Evolutionary conservation across 2,113 vertebrate species (phyloP).

Genomic region (Chrysemys picta): DNA sequence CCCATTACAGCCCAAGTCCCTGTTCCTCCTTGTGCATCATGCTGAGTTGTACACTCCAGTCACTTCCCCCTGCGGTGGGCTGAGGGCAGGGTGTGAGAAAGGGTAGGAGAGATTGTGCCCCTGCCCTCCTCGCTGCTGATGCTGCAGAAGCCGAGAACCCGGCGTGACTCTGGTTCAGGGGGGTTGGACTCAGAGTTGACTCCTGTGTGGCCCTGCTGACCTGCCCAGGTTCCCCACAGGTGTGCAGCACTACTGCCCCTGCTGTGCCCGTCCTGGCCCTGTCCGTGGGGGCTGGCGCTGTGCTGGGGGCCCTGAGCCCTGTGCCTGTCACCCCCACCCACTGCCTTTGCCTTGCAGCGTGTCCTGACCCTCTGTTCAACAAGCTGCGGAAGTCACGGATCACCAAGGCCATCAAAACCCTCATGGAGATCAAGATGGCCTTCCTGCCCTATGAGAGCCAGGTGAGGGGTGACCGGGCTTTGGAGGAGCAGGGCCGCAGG

Average conservation of each 20-base stretch:
- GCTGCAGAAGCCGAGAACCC: neutral
- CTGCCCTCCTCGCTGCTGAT: neutral
- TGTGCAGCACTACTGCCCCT: no score
- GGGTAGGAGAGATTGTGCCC: neutral
- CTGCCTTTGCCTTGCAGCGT: slow-evolving; percentile 74
- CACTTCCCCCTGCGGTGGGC: no score
- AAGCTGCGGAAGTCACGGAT: slow-evolving; percentile 86
- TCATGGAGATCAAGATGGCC: slow-evolving; percentile 92
- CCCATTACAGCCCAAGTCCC: no score
- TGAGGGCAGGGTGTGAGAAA: no score
- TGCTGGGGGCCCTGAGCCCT: neutral
- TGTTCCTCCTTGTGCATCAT: no score
- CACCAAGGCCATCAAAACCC: slow-evolving; percentile 86
- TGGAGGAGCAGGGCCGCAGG: no score
- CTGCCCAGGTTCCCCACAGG: neutral
- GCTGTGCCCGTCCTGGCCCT: neutral
- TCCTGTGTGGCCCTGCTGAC: neutral
- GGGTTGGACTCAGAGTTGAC: neutral
- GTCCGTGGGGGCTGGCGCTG: neutral
- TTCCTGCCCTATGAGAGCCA: slow-evolving; percentile 92
- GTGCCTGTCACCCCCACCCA: neutral
- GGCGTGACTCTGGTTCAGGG: neutral
- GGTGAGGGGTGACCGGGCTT: slow-evolving; percentile 68
- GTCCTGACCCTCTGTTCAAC: slow-evolving; percentile 87
- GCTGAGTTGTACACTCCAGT: no score